Evolutionary conservation across 2,888 invertebrate genomes (phyloP).

Genomic region (Heliconius hortense): DNA sequence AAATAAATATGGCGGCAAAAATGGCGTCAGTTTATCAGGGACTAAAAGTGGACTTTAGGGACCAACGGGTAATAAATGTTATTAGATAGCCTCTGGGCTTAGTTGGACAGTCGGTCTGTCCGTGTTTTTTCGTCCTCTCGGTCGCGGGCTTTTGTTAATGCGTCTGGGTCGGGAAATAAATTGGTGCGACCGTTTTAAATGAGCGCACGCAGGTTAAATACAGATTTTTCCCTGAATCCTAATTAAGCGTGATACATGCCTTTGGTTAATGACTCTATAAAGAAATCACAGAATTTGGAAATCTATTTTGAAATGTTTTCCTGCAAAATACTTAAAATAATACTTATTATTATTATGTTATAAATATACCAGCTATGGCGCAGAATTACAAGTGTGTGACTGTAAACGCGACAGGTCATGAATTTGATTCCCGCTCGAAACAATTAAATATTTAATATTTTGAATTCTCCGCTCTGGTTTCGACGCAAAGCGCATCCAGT

Average conservation of each 20-base stretch:
- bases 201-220: conserved; percentile 50
- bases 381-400: too few species aligned
- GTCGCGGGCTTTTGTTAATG: conserved; percentile 77
- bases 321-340: neutral
- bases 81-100: conserved; percentile 81
- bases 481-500: too few species aligned
- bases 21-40: conserved; percentile 81
- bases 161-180: conserved; percentile 76
- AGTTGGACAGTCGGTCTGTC: conserved; percentile 56
- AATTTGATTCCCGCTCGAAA: too few species aligned
- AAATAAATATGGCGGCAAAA: conserved; percentile 82
- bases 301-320: neutral
- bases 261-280: conserved; percentile 13
- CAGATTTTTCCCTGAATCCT: conserved; percentile 41
- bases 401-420: too few species aligned
- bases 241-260: conserved; percentile 37
- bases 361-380: neutral
- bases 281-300: neutral
- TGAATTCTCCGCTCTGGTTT: too few species aligned
- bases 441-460: too few species aligned
- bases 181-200: conserved; percentile 66
- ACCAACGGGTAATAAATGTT: conserved; percentile 80
- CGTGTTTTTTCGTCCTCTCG: conserved; percentile 68
- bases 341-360: neutral
- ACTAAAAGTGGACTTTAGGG: conserved; percentile 80